Base-by-base conservation (phyloP, 2,113 vertebrate genomes). In the Pollimyrus isidori region DNA sequence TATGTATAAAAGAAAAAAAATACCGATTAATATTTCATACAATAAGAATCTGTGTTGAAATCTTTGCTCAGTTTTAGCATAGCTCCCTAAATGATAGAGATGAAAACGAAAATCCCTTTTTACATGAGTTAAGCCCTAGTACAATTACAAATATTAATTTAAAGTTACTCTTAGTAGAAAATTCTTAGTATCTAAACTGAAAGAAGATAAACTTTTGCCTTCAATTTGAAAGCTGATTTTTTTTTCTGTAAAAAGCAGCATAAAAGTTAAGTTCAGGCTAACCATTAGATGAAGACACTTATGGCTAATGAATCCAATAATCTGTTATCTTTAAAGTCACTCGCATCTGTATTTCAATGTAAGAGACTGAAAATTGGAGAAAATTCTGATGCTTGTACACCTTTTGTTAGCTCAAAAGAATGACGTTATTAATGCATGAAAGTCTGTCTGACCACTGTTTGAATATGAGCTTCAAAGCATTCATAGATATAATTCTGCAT, bases 171-270 rank as follows among this genome's bases (percentile, higher is more conserved):
- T 84, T 69, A 69, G 26, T 69, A 69, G 62, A 48, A 13, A 80
- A 80, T 53, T 52, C 49, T 53, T 87, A 45, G 19, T 23, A 45
- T 62, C 35, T 62, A 45, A 58, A 42, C 62, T 39, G 58, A 45
- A 21, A 53, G 50, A 13, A 23, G n/a, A 15, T 50, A 26, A 50
- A 56, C 49, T 56, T 52, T 52, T 53, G 85, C 85, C 15, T 86
- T 56, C 49, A 87, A n/a, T 53, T 52, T 87, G 85, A 87, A 53
- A 85, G 53, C 48, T 65, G 48, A 89, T n/a, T 17, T 56, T 35
- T 35, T 48, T 86, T 82, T 17, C 82, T 89, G 35, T 89, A 65
- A 65, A 89, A 45, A 89, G 88, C 76, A 85, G 76, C 88, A 73
- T 13, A 17, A 21, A n/a, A 6, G 49, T 86, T 52, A 39, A 53